phyloP scores from a whole-genome alignment of 2,113 vertebrate genomes.

The Grammomys surdaster region DNA sequence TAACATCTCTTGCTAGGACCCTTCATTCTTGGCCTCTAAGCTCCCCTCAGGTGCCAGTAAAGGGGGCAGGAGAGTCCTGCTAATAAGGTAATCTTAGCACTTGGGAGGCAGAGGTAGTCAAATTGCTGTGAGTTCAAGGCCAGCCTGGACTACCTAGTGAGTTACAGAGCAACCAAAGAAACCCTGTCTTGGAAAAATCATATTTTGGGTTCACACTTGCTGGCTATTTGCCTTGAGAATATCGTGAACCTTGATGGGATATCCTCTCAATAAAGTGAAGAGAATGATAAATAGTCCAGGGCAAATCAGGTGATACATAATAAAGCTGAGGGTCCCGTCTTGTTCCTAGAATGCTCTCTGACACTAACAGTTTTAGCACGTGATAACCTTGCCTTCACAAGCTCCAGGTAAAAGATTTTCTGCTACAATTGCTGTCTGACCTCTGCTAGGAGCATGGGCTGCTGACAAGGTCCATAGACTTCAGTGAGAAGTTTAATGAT shows the following conservation, averaged over 20 bases:
- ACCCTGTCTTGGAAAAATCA: neutral
- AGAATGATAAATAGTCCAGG: neutral
- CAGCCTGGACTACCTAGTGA: neutral
- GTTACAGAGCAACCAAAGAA: neutral
- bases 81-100: neutral
- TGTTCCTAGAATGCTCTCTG: neutral
- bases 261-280: neutral
- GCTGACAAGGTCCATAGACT: neutral
- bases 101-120: neutral
- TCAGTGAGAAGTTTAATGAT: neutral
- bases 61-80: neutral
- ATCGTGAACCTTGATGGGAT: neutral
- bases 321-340: neutral
- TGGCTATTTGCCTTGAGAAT: neutral
- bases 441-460: rapidly evolving
- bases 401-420: rapidly evolving
- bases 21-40: too few relatives aligned
- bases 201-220: neutral
- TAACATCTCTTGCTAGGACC: neutral
- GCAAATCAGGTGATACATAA: rapidly evolving
- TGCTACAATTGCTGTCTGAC: neutral
- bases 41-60: neutral
- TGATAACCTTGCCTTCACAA: neutral
- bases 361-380: neutral
- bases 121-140: neutral